Percentiles rank a stretch among this genome's conserved stretches.
phyloP scores from a whole-genome alignment of 2,797 vertebrate species.

The Labeo calbasu region DNA sequence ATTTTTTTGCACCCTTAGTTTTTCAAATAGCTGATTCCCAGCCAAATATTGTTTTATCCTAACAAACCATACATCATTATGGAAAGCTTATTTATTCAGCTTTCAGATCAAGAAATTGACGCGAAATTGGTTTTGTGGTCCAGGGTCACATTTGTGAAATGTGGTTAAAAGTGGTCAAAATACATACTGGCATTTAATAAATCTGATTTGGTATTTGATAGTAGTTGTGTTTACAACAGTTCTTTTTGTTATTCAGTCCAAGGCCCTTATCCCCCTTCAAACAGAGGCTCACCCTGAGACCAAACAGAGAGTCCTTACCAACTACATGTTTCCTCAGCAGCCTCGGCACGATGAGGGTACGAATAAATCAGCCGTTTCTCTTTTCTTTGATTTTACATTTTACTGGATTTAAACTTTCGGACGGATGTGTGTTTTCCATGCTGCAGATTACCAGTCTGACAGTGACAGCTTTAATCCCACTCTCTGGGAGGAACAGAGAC shows the following conservation, averaged over 20 bases:
- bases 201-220: neutral
- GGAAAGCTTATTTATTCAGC: too few species aligned
- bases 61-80: too few species aligned
- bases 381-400: constrained; percentile 9
- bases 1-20: too few species aligned
- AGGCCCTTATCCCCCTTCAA: constrained; percentile 98
- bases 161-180: neutral
- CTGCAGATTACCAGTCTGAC: constrained; percentile 96
- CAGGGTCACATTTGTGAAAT: neutral
- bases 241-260: constrained; percentile 82
- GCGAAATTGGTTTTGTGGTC: too few species aligned
- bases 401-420: neutral
- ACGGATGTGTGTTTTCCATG: constrained; percentile 2
- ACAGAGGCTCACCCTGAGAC: constrained; percentile 98
- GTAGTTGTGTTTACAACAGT: constrained; percentile 34
- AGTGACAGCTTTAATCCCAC: constrained; percentile 98
- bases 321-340: constrained; percentile 99
- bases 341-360: constrained; percentile 96
- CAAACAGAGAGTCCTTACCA: constrained; percentile 97
- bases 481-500: constrained; percentile 98
- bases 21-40: too few species aligned
- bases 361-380: constrained; percentile 5
- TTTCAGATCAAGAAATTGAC: too few species aligned
- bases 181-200: neutral
- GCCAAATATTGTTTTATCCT: too few species aligned